A percentile compares a stretch with the other conserved stretches of the same genome.
Conservation (phyloP, 1,140 invertebrate genomes). For the Vanessa tameamea region DNA sequence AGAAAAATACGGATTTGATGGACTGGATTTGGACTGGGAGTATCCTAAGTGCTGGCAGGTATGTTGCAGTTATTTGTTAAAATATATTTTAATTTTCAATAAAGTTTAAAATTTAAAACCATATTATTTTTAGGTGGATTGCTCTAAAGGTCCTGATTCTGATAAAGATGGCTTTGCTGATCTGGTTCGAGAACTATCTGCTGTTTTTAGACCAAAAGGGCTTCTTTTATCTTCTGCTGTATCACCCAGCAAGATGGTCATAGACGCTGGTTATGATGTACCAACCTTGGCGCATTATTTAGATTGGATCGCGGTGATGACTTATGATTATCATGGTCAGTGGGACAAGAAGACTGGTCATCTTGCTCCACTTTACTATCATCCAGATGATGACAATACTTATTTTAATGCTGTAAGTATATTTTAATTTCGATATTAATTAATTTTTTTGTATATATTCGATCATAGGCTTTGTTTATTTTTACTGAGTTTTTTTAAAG, state of each 20-base stretch:
- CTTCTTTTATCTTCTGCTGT: constrained; percentile 91
- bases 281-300: constrained; percentile 85
- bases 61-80: not conserved
- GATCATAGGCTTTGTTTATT: not conserved
- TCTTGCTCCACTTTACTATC: constrained; percentile 90
- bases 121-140: constrained; percentile 79
- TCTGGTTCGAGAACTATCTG: constrained; percentile 87
- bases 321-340: constrained; percentile 94
- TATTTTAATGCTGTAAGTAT: constrained; percentile 84
- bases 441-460: not conserved
- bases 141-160: constrained; percentile 89
- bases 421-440: not conserved
- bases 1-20: constrained; percentile 92
- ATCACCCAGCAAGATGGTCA: constrained; percentile 92
- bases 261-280: constrained; percentile 93
- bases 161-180: constrained; percentile 90
- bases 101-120: not conserved
- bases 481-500: not conserved
- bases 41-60: constrained; percentile 95
- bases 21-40: constrained; percentile 94
- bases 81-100: not conserved
- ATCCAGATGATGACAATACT: constrained; percentile 88
- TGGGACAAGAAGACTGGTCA: constrained; percentile 96
- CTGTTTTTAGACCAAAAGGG: constrained; percentile 87
- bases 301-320: constrained; percentile 95